Evolutionary conservation across 2,113 vertebrate genomes (phyloP).

Genomic region (Excalfactoria chinensis): DNA sequence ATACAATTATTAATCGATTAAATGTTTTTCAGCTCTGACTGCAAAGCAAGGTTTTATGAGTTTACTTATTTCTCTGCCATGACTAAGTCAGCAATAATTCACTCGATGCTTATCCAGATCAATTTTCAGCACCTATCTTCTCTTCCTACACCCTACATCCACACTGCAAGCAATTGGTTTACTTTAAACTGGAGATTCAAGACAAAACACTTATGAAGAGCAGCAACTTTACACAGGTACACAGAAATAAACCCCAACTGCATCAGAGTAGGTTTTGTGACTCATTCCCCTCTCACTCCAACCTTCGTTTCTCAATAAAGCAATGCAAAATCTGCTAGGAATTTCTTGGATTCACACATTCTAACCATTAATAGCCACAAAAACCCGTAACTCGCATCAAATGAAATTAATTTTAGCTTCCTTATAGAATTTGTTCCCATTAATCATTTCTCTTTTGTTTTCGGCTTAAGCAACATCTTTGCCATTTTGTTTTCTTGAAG

Average conservation of each 20-base stretch:
- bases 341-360: not conserved
- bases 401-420: not conserved
- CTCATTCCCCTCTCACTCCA: not conserved
- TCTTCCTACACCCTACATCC: not conserved
- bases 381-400: not conserved
- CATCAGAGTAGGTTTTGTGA: rapidly evolving
- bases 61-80: not conserved
- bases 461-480: not conserved
- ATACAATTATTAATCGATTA: not conserved
- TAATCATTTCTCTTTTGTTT: not conserved
- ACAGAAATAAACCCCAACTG: not conserved
- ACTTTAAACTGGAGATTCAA: not conserved
- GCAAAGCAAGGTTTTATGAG: not conserved
- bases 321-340: not conserved
- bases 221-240: not conserved
- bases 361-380: not conserved
- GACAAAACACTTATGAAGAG: not conserved
- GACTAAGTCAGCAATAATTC: not conserved
- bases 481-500: not conserved
- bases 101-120: not conserved
- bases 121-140: not conserved
- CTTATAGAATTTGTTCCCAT: not conserved
- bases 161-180: not conserved
- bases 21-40: not conserved
- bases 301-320: not conserved